Percentiles rank a stretch among this genome's conserved stretches.
phyloP scores from a whole-genome alignment of 1,140 invertebrate genomes.

The Aporrectodea caliginosa region DNA sequence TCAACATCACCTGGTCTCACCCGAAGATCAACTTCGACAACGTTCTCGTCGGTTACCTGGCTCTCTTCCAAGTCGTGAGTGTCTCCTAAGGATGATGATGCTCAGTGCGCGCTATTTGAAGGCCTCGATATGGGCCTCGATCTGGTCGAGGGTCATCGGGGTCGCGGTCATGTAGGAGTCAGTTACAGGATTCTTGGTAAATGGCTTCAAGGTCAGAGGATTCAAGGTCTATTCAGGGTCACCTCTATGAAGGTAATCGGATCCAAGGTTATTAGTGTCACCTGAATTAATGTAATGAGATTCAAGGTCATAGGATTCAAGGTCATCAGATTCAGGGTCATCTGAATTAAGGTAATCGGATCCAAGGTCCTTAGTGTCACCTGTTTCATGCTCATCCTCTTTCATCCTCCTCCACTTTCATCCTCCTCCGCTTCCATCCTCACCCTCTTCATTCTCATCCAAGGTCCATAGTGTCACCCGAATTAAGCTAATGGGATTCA shows the following conservation, averaged over 20 bases:
- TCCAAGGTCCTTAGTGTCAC: too few relatives aligned
- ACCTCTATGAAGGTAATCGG: background rate
- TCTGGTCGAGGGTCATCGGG: background rate
- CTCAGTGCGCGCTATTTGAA: background rate
- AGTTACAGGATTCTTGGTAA: background rate
- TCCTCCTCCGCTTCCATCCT: too few relatives aligned
- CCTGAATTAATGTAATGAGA: too few relatives aligned
- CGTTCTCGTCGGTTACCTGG: conserved; percentile 92
- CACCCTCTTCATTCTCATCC: too few relatives aligned
- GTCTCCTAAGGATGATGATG: background rate
- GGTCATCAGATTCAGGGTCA: too few relatives aligned
- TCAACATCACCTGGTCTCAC: conserved; percentile 90
- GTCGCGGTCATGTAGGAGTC: background rate
- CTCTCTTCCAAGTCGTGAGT: conserved; percentile 85
- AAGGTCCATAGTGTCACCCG: too few relatives aligned
- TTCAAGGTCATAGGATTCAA: too few relatives aligned
- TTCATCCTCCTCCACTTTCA: too few relatives aligned
- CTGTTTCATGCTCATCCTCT: too few relatives aligned
- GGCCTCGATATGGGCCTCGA: background rate
- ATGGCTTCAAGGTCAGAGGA: background rate
- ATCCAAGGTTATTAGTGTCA: background rate
- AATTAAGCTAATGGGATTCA: too few relatives aligned
- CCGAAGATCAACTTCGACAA: conserved; percentile 98
- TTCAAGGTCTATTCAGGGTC: background rate
- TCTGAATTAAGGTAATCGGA: too few relatives aligned